Evolutionary conservation across 2,113 vertebrate species (phyloP).

Genomic region (Acinonyx jubatus): DNA sequence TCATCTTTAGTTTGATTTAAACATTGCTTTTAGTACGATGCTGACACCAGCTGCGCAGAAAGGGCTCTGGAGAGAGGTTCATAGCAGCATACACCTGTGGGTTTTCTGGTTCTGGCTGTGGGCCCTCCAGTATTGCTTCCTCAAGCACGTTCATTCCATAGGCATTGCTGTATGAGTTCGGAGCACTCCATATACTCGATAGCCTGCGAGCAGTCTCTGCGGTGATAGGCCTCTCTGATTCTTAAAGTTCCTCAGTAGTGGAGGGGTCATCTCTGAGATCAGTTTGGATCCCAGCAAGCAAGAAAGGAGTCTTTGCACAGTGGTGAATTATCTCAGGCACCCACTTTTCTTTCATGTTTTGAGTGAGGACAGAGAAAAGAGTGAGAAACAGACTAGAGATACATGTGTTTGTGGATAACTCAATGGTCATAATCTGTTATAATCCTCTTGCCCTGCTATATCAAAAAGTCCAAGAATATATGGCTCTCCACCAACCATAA

Average conservation of each 20-base stretch:
- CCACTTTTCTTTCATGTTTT: not conserved
- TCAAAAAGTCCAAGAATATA: conserved; percentile 96
- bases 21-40: not conserved
- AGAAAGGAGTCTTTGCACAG: not conserved
- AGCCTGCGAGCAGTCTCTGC: not conserved
- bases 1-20: not conserved
- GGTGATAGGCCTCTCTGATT: not conserved
- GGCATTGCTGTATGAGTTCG: not conserved
- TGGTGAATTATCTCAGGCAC: not conserved
- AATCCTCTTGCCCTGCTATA: conserved; percentile 85
- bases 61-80: not conserved
- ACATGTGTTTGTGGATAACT: not conserved
- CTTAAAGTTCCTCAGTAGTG: not conserved
- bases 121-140: not conserved
- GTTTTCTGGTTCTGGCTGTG: not conserved
- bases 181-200: not conserved
- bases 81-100: not conserved
- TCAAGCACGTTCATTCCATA: not conserved
- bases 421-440: no score
- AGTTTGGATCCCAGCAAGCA: not conserved
- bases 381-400: not conserved
- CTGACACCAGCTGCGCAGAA: not conserved
- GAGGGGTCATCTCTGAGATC: not conserved
- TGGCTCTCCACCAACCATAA: conserved; percentile 96
- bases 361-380: not conserved